Conservation (phyloP, 2,888 invertebrate species). For the Lumbricus terrestris region DNA sequence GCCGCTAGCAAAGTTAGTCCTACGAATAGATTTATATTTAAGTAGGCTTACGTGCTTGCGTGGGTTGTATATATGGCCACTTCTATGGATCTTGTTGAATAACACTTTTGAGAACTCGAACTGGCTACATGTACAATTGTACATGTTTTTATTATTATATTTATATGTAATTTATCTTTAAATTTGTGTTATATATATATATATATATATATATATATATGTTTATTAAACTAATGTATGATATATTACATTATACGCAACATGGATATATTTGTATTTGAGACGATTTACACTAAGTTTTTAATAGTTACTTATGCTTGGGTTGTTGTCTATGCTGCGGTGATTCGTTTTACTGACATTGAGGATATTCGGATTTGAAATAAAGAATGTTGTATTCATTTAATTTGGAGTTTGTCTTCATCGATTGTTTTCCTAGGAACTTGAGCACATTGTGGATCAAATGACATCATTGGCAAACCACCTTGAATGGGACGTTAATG, state of each 20-base stretch:
- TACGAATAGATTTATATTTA: background rate
- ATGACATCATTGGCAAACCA: background rate
- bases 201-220: no score
- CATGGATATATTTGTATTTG: background rate
- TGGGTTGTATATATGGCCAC: no score
- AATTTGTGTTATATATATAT: no score
- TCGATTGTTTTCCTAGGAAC: background rate
- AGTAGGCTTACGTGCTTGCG: no score
- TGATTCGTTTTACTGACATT: background rate
- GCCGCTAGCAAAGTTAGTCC: background rate
- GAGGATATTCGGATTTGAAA: background rate
- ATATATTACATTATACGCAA: no score
- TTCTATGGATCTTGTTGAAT: background rate
- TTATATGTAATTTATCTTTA: no score
- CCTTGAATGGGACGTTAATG: background rate
- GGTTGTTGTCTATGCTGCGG: background rate
- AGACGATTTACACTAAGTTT: background rate
- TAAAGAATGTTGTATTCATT: background rate
- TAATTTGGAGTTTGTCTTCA: background rate
- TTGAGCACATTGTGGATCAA: constrained; percentile 10
- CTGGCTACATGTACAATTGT: background rate
- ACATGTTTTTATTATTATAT: no score
- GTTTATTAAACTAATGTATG: no score
- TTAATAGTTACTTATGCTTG: background rate
- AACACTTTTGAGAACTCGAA: background rate